These are phyloP conservation scores for Drosophila antonietae DNA, from an alignment of 2,888 invertebrate species.

Conservation along the genomic window DNA sequence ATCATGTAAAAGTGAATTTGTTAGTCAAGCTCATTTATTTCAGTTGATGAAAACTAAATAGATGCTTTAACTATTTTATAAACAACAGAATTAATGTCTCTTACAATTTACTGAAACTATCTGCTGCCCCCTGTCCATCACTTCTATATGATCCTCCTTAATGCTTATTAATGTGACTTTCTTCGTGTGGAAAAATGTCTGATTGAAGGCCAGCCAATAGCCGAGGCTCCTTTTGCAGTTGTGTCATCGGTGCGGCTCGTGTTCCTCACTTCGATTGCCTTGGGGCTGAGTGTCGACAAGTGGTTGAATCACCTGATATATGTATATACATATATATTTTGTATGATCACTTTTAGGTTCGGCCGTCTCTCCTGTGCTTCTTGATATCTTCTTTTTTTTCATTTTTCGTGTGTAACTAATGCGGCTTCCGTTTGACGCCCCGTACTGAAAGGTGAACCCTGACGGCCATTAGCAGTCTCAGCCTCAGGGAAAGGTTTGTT, in stretches of 20 bases:
- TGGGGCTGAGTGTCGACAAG: constrained; percentile 24
- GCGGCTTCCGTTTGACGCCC: constrained; percentile 79
- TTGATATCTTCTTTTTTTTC: background rate
- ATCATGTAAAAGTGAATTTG: no score
- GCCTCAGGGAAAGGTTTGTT: constrained; percentile 13
- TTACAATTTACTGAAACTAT: background rate
- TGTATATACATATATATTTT: constrained; percentile 8
- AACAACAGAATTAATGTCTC: background rate
- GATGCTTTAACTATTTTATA: background rate
- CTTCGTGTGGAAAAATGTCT: background rate
- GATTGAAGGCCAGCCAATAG: background rate
- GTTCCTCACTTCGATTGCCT: constrained; percentile 19
- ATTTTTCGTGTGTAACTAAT: constrained; percentile 54
- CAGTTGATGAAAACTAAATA: no score
- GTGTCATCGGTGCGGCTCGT: constrained; percentile 34
- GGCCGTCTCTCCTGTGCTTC: constrained; percentile 10
- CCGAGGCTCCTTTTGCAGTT: constrained; percentile 16
- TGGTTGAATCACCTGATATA: constrained; percentile 37
- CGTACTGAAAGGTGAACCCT: constrained; percentile 65
- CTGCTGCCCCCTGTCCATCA: background rate
- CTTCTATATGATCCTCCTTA: background rate
- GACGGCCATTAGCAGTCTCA: constrained; percentile 30
- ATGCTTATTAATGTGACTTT: background rate
- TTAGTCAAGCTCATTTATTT: no score
- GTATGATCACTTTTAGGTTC: constrained; percentile 34